Base-by-base conservation (phyloP, 37 sponge, comb jelly and placozoan species). In the Eunapius fragilis region DNA sequence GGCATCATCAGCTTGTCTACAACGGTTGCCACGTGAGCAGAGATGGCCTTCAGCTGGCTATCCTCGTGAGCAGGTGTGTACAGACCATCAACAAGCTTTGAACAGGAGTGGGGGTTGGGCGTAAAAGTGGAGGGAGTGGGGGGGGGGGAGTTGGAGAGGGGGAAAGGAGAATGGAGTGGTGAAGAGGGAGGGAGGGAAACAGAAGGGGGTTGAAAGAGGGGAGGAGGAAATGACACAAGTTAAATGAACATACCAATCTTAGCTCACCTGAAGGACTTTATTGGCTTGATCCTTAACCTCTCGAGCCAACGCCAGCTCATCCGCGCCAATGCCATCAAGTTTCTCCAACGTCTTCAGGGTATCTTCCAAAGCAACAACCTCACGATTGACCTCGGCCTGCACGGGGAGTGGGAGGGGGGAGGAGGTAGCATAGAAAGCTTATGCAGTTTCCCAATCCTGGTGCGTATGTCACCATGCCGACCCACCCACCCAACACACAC, bases 281-380 rank as follows among this genome's bases (percentile, higher is more conserved):
- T 91, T 83, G 58, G 95, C 95, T 48, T 88, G 83, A 24, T 89
- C 81, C 27, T 85, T 85, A 35, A 88, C 67, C 41, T 48, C 38
- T 2, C 12, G 0, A 7, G 88, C 92, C 37, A 74, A 71, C 13
- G 49, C 67, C 14, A 90, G 77, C 36, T 34, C 47, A 70, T 75
- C 70, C 14, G 45, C 86, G 7, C 45, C 81, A 38, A 76, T 76
- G 5, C 41, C 27, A 6, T 72, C 76, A 27, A 69, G 69, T n/a
- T 27, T 17, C 41, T 87, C 76, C 0, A 72, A 45, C 71, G 69
- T 74, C 47, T 75, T 69, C 45, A 91, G 45, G 47, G 90, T 45
- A 68, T 94, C 95, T 14, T 91, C 92, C 74, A 94, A 41, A 69
- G 88, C 86, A 0, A 91, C 95, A 25, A 94, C 71, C 83, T 91